Conservation (phyloP, 2,113 vertebrate species). For the Gopherus evgoodei region DNA sequence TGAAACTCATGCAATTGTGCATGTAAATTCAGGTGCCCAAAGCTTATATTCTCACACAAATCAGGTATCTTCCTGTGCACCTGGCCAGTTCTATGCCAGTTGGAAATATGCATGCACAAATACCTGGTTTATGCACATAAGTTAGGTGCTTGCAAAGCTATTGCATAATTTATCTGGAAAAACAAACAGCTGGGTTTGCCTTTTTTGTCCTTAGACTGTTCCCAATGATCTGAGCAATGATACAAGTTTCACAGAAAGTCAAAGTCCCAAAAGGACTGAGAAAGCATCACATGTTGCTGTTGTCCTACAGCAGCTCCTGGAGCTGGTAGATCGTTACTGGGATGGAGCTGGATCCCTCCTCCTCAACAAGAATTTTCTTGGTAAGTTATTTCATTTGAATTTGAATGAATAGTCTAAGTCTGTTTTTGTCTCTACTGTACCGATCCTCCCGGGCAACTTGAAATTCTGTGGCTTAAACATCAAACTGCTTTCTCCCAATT, state of each 20-base stretch:
- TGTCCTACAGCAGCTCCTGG: slow-evolving; percentile 74
- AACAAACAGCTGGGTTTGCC: background rate
- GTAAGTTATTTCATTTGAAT: slow-evolving; percentile 46
- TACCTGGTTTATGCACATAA: background rate
- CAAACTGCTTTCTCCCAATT: background rate
- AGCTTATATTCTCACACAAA: background rate
- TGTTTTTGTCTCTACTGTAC: background rate
- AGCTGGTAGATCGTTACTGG: slow-evolving; percentile 81
- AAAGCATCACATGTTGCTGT: slow-evolving; percentile 62
- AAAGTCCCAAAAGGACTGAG: slow-evolving; percentile 30
- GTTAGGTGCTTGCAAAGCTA: background rate
- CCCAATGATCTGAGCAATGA: slow-evolving; percentile 64
- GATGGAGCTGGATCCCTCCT: slow-evolving; percentile 77
- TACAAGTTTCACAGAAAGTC: slow-evolving; percentile 55
- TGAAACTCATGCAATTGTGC: background rate
- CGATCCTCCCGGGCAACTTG: no score
- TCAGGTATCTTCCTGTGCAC: no score
- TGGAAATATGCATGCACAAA: background rate
- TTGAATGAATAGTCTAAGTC: background rate
- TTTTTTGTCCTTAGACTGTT: slow-evolving; percentile 62
- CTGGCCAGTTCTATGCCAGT: background rate
- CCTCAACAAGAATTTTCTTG: slow-evolving; percentile 78
- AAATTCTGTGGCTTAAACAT: background rate
- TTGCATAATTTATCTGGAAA: background rate
- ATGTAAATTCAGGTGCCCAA: background rate